Conservation (phyloP, 2,888 invertebrate species). For the Invenusta paracnida region DNA sequence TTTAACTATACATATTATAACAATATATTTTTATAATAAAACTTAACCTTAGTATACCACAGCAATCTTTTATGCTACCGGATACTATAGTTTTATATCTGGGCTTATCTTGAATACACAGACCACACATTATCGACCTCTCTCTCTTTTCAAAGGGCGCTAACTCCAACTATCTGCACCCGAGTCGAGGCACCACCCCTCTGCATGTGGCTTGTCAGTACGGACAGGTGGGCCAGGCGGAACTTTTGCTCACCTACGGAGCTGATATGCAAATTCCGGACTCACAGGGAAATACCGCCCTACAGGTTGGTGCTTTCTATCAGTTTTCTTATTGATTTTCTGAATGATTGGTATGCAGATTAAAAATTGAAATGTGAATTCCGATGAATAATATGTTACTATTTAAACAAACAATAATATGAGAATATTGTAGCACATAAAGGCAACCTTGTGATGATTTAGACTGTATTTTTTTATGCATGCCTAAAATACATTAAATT, state of each 20-base stretch:
- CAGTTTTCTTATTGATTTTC: background rate
- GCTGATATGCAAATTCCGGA: conserved; percentile 83
- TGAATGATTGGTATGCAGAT: no score
- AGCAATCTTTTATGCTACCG: no score
- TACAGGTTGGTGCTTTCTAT: background rate
- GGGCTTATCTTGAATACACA: background rate
- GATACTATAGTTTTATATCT: no score
- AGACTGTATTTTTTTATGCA: no score
- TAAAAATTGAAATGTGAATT: no score
- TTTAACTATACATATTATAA: no score
- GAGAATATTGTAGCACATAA: no score
- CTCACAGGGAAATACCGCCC: conserved; percentile 60
- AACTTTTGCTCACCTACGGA: conserved; percentile 84
- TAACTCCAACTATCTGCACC: conserved; percentile 75
- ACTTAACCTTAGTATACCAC: background rate
- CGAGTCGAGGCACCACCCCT: conserved; percentile 80
- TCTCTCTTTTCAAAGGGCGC: conserved; percentile 70
- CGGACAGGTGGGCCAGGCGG: conserved; percentile 83
- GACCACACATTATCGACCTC: background rate
- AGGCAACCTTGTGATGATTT: no score
- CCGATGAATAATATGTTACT: no score
- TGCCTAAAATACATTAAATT: no score
- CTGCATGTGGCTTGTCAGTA: conserved; percentile 89
- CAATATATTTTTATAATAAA: no score
- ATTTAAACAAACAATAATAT: no score